phyloP scores from a whole-genome alignment of 2,888 invertebrate genomes.

The Fragum fragum region DNA sequence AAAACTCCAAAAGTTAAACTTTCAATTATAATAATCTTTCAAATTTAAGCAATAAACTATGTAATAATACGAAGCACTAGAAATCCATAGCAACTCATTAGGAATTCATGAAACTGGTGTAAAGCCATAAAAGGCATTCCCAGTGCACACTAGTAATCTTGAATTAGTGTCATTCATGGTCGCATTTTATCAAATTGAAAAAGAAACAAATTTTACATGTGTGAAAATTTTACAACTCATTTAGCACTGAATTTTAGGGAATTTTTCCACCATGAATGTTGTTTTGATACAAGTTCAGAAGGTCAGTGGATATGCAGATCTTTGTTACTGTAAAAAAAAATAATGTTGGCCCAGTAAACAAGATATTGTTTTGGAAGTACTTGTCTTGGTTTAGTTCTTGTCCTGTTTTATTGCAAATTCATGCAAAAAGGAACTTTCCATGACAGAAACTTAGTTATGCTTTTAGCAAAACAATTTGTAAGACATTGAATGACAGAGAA shows the following conservation, averaged over 20 bases:
- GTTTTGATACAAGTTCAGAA: no score
- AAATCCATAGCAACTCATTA: slow-evolving; percentile 11
- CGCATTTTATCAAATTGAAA: slow-evolving; percentile 18
- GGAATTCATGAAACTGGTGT: slow-evolving; percentile 18
- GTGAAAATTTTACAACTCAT: slow-evolving; percentile 6
- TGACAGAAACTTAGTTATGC: no score
- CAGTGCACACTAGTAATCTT: slow-evolving; percentile 6
- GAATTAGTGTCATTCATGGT: slow-evolving; percentile 16
- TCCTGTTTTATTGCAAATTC: no score
- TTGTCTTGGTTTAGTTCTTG: no score
- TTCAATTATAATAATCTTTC: background rate
- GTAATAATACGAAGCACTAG: background rate
- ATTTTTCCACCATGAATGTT: background rate
- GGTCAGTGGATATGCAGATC: no score
- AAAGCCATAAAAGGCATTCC: slow-evolving; percentile 13
- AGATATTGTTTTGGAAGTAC: no score
- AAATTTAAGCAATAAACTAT: background rate
- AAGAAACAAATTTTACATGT: slow-evolving; percentile 14
- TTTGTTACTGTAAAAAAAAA: no score
- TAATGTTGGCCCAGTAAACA: no score
- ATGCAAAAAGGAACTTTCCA: no score
- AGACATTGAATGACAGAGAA: no score
- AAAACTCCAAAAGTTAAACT: no score
- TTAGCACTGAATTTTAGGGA: background rate
- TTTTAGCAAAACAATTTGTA: no score